Evolutionary conservation across 1,140 invertebrate genomes (phyloP), one percentile per base, ranked within the genome.

Genomic region (Eubasilissa regina): DNA sequence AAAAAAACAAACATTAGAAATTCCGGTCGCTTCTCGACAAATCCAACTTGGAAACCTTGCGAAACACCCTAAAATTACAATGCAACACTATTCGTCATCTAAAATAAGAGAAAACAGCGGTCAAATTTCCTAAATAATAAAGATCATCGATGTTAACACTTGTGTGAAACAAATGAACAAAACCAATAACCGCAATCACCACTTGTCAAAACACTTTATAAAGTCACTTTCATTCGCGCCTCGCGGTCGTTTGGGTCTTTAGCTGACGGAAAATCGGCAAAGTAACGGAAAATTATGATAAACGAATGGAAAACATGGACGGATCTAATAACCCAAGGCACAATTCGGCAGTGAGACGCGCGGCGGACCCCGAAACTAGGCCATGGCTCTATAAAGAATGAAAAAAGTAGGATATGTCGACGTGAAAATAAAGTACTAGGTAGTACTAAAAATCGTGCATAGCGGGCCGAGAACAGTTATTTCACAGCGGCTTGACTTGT

Each of bases 401-500:
- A 25, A 64, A 64, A 64, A 64, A 64, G 60, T 64, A 43, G 60
- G 60, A 64, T 64, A 64, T 25, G 25, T 12, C 60, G 60, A 21
- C 35, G 25, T 64, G 60, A 64, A 64, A 25, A 64, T 64, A 64
- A 64, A 15, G 35, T 64, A 64, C 25, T 35, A 35, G 25, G 25
- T 35, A 12, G 35, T 43, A 35, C 60, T 44, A 21, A 43, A 64
- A 64, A 44, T 43, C 25, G 25, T 64, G 60, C 60, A 64, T 51
- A 51, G 35, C 60, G 60, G 60, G 19, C 60, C 60, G 60, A 35
- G 13, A 64, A 64, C 60, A 64, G 60, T 62, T 62, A 62, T 12
- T 7, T 12, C 58, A 35, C 53, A 11, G 21, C 48, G 58, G 58
- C 11, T 64, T 64, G 35, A 64, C 60, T 13, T 25, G 1, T 43